Conservation (phyloP, 2,888 invertebrate species). For the Scaptomyza tumidula region DNA sequence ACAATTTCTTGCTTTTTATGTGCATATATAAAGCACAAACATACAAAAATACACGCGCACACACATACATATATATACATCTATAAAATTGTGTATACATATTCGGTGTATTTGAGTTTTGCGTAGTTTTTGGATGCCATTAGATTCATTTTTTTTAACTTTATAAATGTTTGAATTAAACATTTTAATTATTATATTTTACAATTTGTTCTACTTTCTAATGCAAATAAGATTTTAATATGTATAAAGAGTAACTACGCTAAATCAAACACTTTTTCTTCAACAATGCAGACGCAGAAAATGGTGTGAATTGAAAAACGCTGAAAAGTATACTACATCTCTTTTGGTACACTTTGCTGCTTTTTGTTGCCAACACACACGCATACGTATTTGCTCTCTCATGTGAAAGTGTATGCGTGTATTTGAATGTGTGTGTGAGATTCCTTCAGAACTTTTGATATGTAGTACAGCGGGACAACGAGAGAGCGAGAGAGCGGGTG, state of each 20-base stretch:
- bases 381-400: constrained; percentile 14
- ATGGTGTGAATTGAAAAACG: constrained; percentile 47
- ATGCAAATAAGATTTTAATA: not conserved
- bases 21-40: constrained; percentile 1
- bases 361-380: constrained; percentile 20
- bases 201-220: not conserved
- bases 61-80: constrained; percentile 4
- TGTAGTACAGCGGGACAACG: constrained; percentile 26
- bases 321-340: constrained; percentile 63
- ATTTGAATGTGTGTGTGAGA: constrained; percentile 6
- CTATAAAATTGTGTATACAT: constrained; percentile 60
- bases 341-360: constrained; percentile 22
- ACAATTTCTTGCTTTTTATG: constrained; percentile 31
- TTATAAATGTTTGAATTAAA: not conserved
- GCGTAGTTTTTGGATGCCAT: not conserved
- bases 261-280: constrained; percentile 17
- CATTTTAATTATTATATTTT: not conserved
- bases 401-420: constrained; percentile 7
- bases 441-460: constrained; percentile 53
- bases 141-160: not conserved
- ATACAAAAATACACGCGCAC: not conserved
- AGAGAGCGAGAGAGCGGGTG: not conserved
- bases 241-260: not conserved
- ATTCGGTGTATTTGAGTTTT: constrained; percentile 25
- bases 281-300: constrained; percentile 17